Evolutionary conservation across 2,888 invertebrate species (phyloP), one percentile per base, ranked within the genome.

Genomic region (Caenorhabditis wallacei): DNA sequence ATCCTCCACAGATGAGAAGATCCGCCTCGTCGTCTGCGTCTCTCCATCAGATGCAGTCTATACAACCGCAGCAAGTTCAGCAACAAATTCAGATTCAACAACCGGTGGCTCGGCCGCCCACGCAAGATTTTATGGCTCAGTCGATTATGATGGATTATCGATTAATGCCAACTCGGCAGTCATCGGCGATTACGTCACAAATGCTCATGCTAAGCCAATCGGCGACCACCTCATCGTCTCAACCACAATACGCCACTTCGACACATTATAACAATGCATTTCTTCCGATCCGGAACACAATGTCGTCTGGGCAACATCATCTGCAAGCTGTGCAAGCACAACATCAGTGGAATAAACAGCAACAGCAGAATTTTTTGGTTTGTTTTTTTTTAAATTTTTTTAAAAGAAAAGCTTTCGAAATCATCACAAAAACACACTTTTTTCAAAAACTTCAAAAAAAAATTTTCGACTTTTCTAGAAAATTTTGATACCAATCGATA

Each of bases 141-240:
- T 59, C 78, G 53, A 66, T 72, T 1, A 66, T 81, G 68, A 69
- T 78, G 68, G 82, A 82, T 35, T 82, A 72, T 35, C 61, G 76
- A 18, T 53, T 82, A 51, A 86, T 86, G 86, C 86, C 86, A 18
- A 86, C 86, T 0, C 56, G 86, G 18, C 86, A 86, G 59, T 68
- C 84, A 13, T 85, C 85, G 0, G 78, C 84, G 7, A 87, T 87
- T 20, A 87, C 85, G n/a, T 84, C 84, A 0, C 87, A 85, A 46
- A 87, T 87, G 87, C 35, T 87, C n/a, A 84, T 87, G 85, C 24
- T 87, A 22, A 66, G 66, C 5, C 82, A 82, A 11, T 71, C 76
- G 1, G 71, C 82, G 7, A 64, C 82, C 0, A 74, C 72, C 5
- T 76, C 81, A 4, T 56, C 80, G 0, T 22, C 68, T 0, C 81